These are phyloP conservation scores for Alouatta palliata DNA, from an alignment of 2,113 vertebrate species.

Conservation along the genomic window DNA sequence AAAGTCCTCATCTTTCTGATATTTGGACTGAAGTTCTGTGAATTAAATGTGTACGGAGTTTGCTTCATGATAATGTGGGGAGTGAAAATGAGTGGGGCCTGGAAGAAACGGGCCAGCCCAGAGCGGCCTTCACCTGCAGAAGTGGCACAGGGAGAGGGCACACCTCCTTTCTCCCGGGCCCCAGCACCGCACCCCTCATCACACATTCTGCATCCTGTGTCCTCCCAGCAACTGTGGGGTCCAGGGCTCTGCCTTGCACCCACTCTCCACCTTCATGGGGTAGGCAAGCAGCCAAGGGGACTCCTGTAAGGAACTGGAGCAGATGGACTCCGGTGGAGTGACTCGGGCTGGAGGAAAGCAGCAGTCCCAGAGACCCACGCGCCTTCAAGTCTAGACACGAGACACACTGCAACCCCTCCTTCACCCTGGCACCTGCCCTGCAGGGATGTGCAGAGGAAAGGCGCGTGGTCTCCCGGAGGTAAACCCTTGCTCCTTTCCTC, in stretches of 20 bases:
- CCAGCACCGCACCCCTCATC: neutral
- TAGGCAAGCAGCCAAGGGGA: neutral
- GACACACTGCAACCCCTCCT: no score
- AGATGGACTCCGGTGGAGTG: no score
- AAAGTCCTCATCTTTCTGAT: no score
- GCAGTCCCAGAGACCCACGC: no score
- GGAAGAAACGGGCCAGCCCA: neutral
- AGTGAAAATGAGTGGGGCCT: neutral
- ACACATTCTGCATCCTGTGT: neutral
- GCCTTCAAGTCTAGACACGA: accelerated
- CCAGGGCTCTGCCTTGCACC: neutral
- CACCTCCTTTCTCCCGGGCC: no score
- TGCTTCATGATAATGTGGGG: accelerated
- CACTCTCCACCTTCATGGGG: neutral
- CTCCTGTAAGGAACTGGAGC: neutral
- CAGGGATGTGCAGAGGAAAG: neutral
- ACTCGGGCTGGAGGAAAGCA: neutral
- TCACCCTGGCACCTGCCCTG: no score
- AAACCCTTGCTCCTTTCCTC: neutral
- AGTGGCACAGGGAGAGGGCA: neutral
- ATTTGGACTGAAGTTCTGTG: accelerated
- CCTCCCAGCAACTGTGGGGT: neutral
- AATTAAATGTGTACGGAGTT: accelerated
- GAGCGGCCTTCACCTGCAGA: no score
- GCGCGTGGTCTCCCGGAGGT: neutral